Base-by-base conservation (phyloP, 1,140 invertebrate species). In the Pogonognathellus flavescens region DNA sequence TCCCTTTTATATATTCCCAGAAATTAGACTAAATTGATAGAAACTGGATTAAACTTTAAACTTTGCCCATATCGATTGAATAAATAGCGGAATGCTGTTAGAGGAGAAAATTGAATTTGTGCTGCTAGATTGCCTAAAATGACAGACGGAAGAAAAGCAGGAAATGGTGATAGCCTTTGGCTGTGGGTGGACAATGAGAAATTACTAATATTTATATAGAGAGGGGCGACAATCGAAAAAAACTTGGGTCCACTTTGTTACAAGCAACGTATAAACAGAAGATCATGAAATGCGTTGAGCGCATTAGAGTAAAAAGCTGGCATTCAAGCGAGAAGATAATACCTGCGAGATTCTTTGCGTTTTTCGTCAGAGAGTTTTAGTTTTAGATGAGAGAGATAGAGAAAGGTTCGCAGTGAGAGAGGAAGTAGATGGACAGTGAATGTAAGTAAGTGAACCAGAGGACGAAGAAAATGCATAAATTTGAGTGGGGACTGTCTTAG, bases 401-500 rank as follows among this genome's bases (percentile, higher is more conserved):
- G 60, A n/a, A 41, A 80, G n/a, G 76, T 80, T 16, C 52, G 5
- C 8, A 59, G 62, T 13, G 31, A 57, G 52, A 11, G 14, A 81
- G 41, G 13, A 80, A 49, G 41, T 25, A 5, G n/a, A 83, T 57
- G 62, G 85, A 22, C 60, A 57, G 70, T 60, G 57, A 41, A 57
- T 82, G 62, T 66, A 60, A 83, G 41, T 41, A 41, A 41, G 31
- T 41, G 31, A 41, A 41, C 31, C 31, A 41, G 59, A 20, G 62
- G 25, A 50, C 25, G 31, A 83, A 86, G n/a, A 18, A 25, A 41
- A 81, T 76, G 70, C 70, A 76, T 76, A 70, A 70, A 70, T 76
- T 76, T 16, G 70, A 76, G 41, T 76, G 70, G 41, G 70, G 70
- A 76, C 70, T 76, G 70, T 76, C 41, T 76, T 66, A 70, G 84